phyloP scores from a whole-genome alignment of 2,113 vertebrate species.

The Rhinopomastus cyanomelas region DNA sequence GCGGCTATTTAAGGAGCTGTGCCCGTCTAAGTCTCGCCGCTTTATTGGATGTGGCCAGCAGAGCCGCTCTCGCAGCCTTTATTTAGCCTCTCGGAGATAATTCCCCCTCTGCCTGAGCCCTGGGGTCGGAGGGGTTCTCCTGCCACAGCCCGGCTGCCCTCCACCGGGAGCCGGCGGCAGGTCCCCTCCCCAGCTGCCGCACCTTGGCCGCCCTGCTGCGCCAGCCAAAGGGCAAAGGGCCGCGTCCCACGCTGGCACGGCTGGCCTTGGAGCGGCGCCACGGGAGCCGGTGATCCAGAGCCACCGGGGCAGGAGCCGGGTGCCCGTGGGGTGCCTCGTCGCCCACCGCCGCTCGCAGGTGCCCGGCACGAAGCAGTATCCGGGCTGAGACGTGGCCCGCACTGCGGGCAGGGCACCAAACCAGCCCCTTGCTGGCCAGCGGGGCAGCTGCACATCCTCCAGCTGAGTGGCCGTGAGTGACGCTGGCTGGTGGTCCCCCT shows the following conservation, averaged over 20 bases:
- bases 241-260: background rate
- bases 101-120: background rate
- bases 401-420: accelerated
- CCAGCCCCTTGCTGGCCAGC: accelerated
- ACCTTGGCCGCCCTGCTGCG: background rate
- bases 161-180: background rate
- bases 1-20: constrained; percentile 2
- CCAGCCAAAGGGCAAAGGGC: constrained; percentile 53
- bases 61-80: background rate
- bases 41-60: background rate
- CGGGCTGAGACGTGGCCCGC: accelerated
- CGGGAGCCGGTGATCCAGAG: background rate
- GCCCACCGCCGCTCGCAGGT: accelerated
- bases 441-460: accelerated
- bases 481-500: background rate
- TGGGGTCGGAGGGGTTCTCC: background rate
- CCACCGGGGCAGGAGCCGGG: background rate
- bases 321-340: accelerated
- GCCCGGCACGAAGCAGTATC: accelerated
- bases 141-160: background rate
- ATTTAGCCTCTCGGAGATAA: constrained; percentile 16
- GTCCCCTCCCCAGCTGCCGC: background rate
- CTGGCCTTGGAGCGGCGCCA: background rate
- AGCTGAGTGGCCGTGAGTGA: accelerated
- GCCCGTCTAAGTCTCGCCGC: background rate